Evolutionary conservation across 2,113 vertebrate genomes (phyloP).

Genomic region (Smithornis capensis): DNA sequence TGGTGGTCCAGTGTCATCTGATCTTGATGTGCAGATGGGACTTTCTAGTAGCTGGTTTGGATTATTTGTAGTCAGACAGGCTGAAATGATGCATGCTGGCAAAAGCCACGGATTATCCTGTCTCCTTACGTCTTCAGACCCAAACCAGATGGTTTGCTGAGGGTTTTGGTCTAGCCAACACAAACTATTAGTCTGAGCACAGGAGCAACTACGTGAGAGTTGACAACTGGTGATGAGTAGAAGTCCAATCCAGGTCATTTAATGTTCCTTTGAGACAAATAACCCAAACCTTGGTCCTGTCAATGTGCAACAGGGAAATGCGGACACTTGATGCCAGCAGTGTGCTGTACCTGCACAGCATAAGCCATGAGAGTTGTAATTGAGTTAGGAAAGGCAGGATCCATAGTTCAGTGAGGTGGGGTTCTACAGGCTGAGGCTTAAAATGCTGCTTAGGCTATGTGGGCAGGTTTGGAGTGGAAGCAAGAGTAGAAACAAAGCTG

Average conservation of each 20-base stretch:
- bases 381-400: background rate
- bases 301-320: background rate
- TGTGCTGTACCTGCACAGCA: background rate
- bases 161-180: background rate
- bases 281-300: background rate
- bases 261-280: background rate
- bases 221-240: background rate
- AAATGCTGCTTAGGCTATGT: background rate
- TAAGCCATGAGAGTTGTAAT: background rate
- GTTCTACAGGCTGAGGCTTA: background rate
- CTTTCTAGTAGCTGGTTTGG: background rate
- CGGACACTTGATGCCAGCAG: background rate
- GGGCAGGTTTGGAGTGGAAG: background rate
- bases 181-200: background rate
- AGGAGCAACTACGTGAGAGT: background rate
- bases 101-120: background rate
- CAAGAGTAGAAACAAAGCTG: background rate
- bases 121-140: background rate
- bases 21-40: background rate
- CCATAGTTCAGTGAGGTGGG: background rate
- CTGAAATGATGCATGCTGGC: background rate
- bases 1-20: background rate
- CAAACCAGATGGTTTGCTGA: background rate
- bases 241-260: background rate
- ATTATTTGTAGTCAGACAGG: background rate